Base-by-base conservation (phyloP, 2,797 vertebrate genomes). In the Orientallactaga sibirica region DNA sequence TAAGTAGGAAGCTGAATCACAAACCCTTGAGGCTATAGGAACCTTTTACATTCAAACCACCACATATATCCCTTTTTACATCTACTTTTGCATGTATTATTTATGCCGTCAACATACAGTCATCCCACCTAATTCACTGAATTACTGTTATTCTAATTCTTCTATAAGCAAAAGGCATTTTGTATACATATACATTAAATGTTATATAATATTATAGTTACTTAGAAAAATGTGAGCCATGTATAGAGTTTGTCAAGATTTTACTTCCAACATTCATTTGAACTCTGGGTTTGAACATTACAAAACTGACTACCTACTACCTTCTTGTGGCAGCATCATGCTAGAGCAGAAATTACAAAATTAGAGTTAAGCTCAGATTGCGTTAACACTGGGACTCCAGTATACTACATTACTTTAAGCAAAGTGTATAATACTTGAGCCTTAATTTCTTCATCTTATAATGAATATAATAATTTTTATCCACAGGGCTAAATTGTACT, bases 141-240 rank as follows among this genome's bases (percentile, higher is more conserved):
- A 76, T 43, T 86, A 76, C 52, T 91, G 19, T n/a, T n/a, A 74
- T 82, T 88, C 91, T 74, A 74, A 89, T 77, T 77, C 25, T 77
- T 77, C 25, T 80, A 62, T 68, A 14, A 68, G 61, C 7, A 74
- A 86, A 94, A 19, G 55, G 0, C 41, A 73, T 80, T 94, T 88
- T 61, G 43, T 86, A 10, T 64, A 33, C 79, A 25, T 71, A 62
- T 33, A 88, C 24, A 48, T 25, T 73, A 73, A 55, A 66, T 70
- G 24, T 37, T 86, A 80, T 6, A 3, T 73, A 29, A 37, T 61
- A 33, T 11, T 61, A 11, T 48, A 76, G 27, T 78, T 58, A 2
- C 81, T 90, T 82, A 79, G 75, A 93, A 76, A 41, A 80, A 29
- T 64, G 5, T 73, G 27, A 82, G 19, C 4, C 77, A 37, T 0